Evolutionary conservation across 2,888 invertebrate genomes (phyloP), one percentile per base, ranked within the genome.

Genomic region (Pollenia angustigena): DNA sequence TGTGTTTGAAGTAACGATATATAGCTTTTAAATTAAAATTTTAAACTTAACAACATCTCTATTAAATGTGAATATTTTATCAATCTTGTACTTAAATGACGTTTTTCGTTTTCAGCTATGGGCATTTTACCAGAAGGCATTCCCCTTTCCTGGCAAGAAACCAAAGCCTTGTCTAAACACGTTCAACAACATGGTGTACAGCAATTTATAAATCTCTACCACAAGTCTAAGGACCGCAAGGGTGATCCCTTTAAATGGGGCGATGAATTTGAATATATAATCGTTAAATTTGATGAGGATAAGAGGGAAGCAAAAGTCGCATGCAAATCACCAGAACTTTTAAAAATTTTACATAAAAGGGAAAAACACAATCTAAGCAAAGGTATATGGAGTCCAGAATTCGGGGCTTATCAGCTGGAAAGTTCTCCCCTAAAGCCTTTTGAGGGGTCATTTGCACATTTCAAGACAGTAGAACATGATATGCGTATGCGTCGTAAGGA

Each of bases 221-320:
- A 96, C 90, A 96, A 96, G 90, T 94, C 99, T 23, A 96, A 97
- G 91, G 97, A 98, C 90, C 95, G 98, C 71, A 97, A 97, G 90
- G 98, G 98, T 44, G 99, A 99, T 94, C 95, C 97, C 11, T 94
- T 99, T 50, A 98, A 98, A 94, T 99, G 99, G 99, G 99, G 99
- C 85, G 99, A 99, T 93, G 99, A 99, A 95, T 96, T 99, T 79
- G 99, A 99, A 94, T 99, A 99, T 91, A 97, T 99, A 91, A 95
- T 99, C 81, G 97, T 99, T 1, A 98, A 98, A 93, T 98, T 99
- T 94, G 97, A 99, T 93, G 96, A 99, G 93, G 95, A 95, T 88
- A 95, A 96, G 58, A 96, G 97, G 93, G 95, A 95, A 88, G 98
- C 97, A 3, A 96, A 96, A 90, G 96, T 99, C 4, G 96, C 97